These are phyloP conservation scores for Eciton burchellii DNA, from an alignment of 1,140 invertebrate genomes.

Conservation along the genomic window DNA sequence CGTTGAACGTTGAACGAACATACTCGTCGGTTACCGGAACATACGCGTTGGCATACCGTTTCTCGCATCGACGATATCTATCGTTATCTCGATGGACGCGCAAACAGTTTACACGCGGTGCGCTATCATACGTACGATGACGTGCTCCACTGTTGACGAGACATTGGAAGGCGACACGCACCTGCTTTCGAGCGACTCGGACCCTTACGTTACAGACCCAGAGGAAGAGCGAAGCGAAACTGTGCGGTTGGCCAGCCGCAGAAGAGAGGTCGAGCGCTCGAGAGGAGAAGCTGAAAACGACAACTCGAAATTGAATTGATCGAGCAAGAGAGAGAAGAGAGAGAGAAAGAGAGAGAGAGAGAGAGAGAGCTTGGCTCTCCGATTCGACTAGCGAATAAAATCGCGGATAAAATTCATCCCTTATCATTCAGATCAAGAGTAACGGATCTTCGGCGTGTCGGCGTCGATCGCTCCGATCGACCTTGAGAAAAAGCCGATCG, in stretches of 20 bases:
- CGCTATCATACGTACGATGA: no score
- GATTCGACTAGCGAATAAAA: constrained; percentile 71
- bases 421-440: no score
- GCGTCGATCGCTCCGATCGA: constrained; percentile 31
- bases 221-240: constrained; percentile 11
- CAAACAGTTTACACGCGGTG: constrained; percentile 27
- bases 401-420: constrained; percentile 32
- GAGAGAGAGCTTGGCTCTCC: constrained; percentile 52
- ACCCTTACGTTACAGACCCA: no score
- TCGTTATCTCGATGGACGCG: constrained; percentile 59
- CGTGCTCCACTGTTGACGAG: no score
- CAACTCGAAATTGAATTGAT: no score
- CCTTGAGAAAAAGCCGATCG: constrained; percentile 59
- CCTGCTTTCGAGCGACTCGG: no score
- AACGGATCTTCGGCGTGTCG: constrained; percentile 60
- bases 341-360: constrained; percentile 16
- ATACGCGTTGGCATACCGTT: constrained; percentile 58
- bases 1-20: constrained; percentile 64
- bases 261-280: no score
- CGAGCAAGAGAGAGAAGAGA: not conserved
- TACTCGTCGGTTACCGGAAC: constrained; percentile 55
- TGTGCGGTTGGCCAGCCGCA: no score
- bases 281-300: no score
- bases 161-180: not conserved
- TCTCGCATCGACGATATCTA: constrained; percentile 52